A percentile compares a stretch with the other conserved stretches of the same genome.
phyloP scores from a whole-genome alignment of 92 coral and sea anemone genomes.

The Ricordea florida region DNA sequence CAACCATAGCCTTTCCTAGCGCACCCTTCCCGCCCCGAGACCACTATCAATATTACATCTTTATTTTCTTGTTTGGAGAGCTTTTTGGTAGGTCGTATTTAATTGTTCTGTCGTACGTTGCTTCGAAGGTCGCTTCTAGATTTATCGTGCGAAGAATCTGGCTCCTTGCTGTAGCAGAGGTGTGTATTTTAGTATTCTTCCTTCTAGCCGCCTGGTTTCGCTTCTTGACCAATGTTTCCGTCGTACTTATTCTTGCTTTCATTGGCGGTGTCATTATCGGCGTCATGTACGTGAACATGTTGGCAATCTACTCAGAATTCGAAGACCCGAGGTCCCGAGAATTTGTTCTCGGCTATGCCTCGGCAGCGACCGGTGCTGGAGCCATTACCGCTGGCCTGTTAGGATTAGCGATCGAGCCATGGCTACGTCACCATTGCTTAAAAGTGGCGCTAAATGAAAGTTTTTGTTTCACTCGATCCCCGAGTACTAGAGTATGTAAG shows the following conservation, averaged over 20 bases:
- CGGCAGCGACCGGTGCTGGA: conserved; percentile 89
- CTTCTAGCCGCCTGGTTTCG: conserved; percentile 80
- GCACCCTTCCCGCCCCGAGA: conserved; percentile 92
- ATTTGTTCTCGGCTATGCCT: conserved; percentile 85
- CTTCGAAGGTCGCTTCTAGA: conserved; percentile 53
- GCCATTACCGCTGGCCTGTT: conserved; percentile 81
- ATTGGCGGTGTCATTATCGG: conserved; percentile 82
- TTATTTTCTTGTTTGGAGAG: conserved; percentile 79
- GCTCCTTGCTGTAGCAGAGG: conserved; percentile 62
- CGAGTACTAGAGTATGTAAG: conserved; percentile 38
- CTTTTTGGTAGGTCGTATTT: conserved; percentile 84
- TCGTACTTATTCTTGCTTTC: conserved; percentile 63
- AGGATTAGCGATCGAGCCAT: conserved; percentile 79
- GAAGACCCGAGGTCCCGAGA: conserved; percentile 68
- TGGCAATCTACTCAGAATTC: conserved; percentile 69
- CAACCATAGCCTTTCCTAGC: conserved; percentile 82
- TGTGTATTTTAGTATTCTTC: conserved; percentile 64
- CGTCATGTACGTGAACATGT: conserved; percentile 81
- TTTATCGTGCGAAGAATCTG: conserved; percentile 67
- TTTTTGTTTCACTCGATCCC: conserved; percentile 75
- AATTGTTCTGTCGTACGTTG: conserved; percentile 58
- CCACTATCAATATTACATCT: conserved; percentile 86
- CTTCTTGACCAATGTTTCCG: conserved; percentile 63
- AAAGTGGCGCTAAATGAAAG: conserved; percentile 52
- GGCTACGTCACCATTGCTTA: conserved; percentile 84